phyloP scores from a whole-genome alignment of 2,888 invertebrate genomes.

The Tholera decimalis region DNA sequence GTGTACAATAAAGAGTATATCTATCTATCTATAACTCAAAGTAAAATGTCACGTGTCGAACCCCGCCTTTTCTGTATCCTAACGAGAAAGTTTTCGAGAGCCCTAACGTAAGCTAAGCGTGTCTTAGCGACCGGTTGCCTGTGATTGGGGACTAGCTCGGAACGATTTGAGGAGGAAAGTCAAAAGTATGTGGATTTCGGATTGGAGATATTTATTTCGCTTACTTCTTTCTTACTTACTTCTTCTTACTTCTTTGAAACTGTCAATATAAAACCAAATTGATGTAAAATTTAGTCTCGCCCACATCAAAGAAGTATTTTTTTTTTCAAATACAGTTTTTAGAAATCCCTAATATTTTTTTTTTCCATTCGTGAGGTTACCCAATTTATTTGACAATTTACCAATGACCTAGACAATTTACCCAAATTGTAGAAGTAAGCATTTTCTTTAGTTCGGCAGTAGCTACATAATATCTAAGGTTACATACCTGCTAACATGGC shows the following conservation, averaged over 20 bases:
- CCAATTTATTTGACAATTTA: too few species aligned
- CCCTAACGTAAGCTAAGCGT: constrained; percentile 32
- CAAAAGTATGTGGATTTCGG: constrained; percentile 18
- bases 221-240: too few species aligned
- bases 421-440: neutral
- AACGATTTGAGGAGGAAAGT: constrained; percentile 24
- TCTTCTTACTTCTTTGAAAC: constrained; percentile 37
- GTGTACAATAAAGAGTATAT: too few species aligned
- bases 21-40: too few species aligned
- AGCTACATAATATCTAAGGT: too few species aligned
- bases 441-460: neutral
- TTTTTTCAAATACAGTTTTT: constrained; percentile 42
- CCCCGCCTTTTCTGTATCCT: neutral
- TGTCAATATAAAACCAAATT: constrained; percentile 44
- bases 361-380: constrained; percentile 17
- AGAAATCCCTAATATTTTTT: constrained; percentile 13
- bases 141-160: constrained; percentile 29
- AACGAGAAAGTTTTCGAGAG: neutral
- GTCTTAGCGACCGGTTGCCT: constrained; percentile 1
- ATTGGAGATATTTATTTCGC: constrained; percentile 41
- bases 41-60: neutral
- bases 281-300: constrained; percentile 22
- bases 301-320: constrained; percentile 30
- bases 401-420: neutral
- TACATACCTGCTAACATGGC: too few species aligned